Evolutionary conservation across 2,797 vertebrate genomes (phyloP).

Genomic region (Simalia tracyae): DNA sequence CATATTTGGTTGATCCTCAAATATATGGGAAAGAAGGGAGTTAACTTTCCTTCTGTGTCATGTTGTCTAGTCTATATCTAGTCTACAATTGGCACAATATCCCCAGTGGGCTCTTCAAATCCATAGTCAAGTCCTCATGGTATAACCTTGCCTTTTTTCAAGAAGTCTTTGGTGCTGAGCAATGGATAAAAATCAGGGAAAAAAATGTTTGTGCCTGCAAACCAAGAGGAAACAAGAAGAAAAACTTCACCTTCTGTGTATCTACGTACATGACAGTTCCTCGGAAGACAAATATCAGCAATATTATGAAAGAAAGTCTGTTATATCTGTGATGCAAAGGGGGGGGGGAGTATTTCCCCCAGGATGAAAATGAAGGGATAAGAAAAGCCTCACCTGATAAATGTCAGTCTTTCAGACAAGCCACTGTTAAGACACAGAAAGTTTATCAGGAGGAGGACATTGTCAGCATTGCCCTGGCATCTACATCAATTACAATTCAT

Average conservation of each 20-base stretch:
- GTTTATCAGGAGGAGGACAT: no score
- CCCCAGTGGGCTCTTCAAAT: not conserved
- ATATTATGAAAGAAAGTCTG: not conserved
- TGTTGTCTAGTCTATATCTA: not conserved
- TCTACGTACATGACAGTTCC: not conserved
- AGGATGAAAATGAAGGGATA: not conserved
- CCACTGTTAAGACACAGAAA: not conserved
- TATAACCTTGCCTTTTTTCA: not conserved
- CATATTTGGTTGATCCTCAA: not conserved
- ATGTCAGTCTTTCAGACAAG: not conserved
- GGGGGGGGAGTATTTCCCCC: not conserved
- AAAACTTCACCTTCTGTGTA: not conserved
- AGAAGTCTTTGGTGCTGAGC: not conserved
- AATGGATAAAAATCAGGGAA: not conserved
- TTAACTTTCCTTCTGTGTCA: not conserved
- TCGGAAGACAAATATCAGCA: not conserved
- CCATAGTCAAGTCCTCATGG: not conserved
- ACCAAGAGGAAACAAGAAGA: not conserved
- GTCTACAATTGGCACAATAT: not conserved
- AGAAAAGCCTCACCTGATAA: not conserved
- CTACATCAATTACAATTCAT: not conserved
- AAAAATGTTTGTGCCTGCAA: not conserved
- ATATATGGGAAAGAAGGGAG: not conserved
- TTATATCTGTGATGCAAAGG: not conserved
- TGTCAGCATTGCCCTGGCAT: not conserved